A percentile compares a stretch with the other conserved stretches of the same genome.
Conservation (phyloP, 2,888 invertebrate genomes). For the Agelastica alni region DNA sequence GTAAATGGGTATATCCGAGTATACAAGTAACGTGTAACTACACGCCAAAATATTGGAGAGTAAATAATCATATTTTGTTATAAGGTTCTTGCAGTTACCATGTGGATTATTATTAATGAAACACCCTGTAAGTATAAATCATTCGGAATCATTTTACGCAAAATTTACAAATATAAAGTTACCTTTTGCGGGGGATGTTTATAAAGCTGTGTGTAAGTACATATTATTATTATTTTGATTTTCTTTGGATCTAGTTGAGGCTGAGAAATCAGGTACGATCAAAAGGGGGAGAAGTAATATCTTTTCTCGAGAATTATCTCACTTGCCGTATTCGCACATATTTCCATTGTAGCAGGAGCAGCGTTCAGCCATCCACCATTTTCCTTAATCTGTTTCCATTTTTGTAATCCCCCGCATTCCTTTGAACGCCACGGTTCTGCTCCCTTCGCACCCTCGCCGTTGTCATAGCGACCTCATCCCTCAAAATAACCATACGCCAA, state of each 20-base stretch:
- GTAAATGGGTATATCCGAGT: too few species aligned
- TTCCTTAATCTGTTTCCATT: conserved; percentile 56
- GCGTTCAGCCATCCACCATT: conserved; percentile 47
- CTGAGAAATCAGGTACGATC: conserved; percentile 10
- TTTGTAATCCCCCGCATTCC: conserved; percentile 56
- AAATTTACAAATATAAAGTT: too few species aligned
- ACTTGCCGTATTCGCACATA: conserved; percentile 22
- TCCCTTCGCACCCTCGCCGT: conserved; percentile 32
- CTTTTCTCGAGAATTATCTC: conserved; percentile 22
- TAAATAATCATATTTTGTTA: too few species aligned
- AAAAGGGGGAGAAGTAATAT: conserved; percentile 8
- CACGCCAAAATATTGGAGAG: too few species aligned
- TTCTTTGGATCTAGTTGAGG: neutral
- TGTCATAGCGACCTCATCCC: conserved; percentile 42
- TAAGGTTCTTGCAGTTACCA: too few species aligned
- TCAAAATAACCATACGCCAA: conserved; percentile 44
- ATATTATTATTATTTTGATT: too few species aligned
- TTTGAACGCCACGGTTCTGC: conserved; percentile 42
- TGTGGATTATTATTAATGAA: too few species aligned
- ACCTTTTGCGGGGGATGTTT: too few species aligned
- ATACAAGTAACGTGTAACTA: too few species aligned
- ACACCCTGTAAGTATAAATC: too few species aligned
- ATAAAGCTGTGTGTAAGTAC: too few species aligned
- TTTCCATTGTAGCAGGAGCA: conserved; percentile 17
- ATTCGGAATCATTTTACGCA: too few species aligned